phyloP scores from a whole-genome alignment of 2,888 invertebrate genomes.

The Magallana nippona region DNA sequence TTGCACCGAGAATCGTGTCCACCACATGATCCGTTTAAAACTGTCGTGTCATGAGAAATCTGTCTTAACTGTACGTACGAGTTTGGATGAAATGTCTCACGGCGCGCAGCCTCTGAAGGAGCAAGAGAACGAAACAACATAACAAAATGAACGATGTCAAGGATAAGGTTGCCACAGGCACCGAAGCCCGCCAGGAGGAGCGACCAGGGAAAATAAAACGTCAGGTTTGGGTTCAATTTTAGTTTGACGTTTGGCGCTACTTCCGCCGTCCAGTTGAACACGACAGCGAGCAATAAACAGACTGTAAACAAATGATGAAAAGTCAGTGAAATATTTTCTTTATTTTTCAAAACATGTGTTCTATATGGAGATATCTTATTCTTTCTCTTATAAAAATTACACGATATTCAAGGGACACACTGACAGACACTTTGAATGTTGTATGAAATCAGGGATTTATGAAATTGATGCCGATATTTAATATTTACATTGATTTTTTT shows the following conservation, averaged over 20 bases:
- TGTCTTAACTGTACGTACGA: constrained; percentile 36
- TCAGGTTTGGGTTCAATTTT: not conserved
- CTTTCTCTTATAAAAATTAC: too few relatives aligned
- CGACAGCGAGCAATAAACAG: constrained; percentile 29
- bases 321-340: too few relatives aligned
- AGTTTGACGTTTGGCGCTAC: constrained; percentile 4
- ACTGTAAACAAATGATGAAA: constrained; percentile 31
- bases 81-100: constrained; percentile 5
- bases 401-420: too few relatives aligned
- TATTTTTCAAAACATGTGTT: too few relatives aligned
- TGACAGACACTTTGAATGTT: too few relatives aligned
- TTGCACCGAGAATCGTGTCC: too few relatives aligned
- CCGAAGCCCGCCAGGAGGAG: constrained; percentile 39
- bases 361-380: too few relatives aligned
- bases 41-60: too few relatives aligned
- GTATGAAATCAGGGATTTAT: too few relatives aligned
- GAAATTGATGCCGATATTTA: too few relatives aligned
- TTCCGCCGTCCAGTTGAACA: constrained; percentile 42
- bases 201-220: constrained; percentile 40
- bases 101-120: not conserved
- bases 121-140: constrained; percentile 28
- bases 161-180: not conserved
- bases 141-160: constrained; percentile 38
- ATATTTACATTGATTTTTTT: too few relatives aligned
- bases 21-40: too few relatives aligned